Percentiles rank a stretch among this genome's conserved stretches.
These are phyloP conservation scores for Pseudomyrmex sp. DNA, from an alignment of 1,140 invertebrate species.

Conservation along the genomic window DNA sequence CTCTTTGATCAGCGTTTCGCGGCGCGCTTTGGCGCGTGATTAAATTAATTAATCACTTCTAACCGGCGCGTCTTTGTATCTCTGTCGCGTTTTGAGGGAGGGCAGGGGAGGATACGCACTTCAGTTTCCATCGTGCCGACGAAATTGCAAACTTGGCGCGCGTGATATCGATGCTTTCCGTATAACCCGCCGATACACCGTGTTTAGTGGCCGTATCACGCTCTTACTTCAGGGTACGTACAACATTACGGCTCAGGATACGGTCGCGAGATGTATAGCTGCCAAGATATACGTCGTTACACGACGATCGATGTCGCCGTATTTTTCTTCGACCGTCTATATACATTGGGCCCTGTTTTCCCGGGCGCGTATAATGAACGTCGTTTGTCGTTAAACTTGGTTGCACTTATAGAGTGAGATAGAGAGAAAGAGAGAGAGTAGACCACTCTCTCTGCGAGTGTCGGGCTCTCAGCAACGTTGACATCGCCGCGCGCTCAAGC, in stretches of 20 bases:
- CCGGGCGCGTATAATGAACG: conserved; percentile 50
- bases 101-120: conserved; percentile 13
- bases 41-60: conserved; percentile 57
- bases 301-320: conserved; percentile 47
- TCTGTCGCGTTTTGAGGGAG: neutral
- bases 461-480: conserved; percentile 16
- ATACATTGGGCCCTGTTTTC: conserved; percentile 39
- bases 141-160: conserved; percentile 19
- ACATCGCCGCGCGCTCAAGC: conserved; percentile 34
- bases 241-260: neutral
- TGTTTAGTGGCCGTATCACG: neutral
- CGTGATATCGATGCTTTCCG: conserved; percentile 16
- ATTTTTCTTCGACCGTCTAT: conserved; percentile 45
- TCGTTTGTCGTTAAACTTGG: conserved; percentile 60
- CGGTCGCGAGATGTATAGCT: conserved; percentile 15
- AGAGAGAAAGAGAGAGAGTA: neutral
- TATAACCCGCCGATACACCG: neutral
- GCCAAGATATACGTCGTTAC: conserved; percentile 41
- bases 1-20: conserved; percentile 47
- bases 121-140: conserved; percentile 12
- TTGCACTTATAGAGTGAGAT: conserved; percentile 9
- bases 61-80: conserved; percentile 40
- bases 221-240: conserved; percentile 4
- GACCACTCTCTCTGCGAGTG: conserved; percentile 34
- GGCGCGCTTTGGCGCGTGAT: conserved; percentile 40